Evolutionary conservation across 1,140 invertebrate species (phyloP).

Genomic region (Trichonephila clavipes): DNA sequence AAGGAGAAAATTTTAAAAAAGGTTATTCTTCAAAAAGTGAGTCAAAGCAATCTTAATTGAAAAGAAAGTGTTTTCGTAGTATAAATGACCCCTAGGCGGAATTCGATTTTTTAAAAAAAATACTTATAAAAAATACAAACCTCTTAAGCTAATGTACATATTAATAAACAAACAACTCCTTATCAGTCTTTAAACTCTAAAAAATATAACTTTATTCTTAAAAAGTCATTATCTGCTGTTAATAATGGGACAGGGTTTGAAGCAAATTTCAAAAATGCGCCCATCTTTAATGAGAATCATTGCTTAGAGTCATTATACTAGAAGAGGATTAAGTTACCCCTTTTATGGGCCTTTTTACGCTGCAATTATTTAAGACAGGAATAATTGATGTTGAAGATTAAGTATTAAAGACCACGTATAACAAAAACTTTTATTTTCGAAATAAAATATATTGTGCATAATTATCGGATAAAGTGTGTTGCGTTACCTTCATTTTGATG

Average conservation of each 20-base stretch:
- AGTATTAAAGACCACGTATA: not conserved
- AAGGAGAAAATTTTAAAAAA: no score
- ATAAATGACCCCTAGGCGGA: no score
- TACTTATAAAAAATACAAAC: not conserved
- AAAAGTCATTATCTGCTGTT: not conserved
- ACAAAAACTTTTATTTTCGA: no score
- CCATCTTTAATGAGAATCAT: not conserved
- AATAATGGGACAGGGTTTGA: not conserved
- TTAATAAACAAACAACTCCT: not conserved
- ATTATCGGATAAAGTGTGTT: no score
- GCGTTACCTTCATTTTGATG: no score
- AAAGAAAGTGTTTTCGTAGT: no score
- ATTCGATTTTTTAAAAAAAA: not conserved
- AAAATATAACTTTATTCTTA: not conserved
- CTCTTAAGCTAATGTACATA: not conserved
- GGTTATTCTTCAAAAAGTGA: no score
- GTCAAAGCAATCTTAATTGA: no score
- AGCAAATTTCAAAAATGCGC: not conserved
- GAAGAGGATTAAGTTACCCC: not conserved
- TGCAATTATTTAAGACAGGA: not conserved
- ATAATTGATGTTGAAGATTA: not conserved
- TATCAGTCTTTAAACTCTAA: not conserved
- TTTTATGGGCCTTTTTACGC: not conserved
- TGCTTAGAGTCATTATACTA: not conserved
- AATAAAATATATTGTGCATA: no score